Percentiles rank a stretch among this genome's conserved stretches.
phyloP scores from a whole-genome alignment of 2,113 vertebrate species.

The Poeciliopsis retropinna region DNA sequence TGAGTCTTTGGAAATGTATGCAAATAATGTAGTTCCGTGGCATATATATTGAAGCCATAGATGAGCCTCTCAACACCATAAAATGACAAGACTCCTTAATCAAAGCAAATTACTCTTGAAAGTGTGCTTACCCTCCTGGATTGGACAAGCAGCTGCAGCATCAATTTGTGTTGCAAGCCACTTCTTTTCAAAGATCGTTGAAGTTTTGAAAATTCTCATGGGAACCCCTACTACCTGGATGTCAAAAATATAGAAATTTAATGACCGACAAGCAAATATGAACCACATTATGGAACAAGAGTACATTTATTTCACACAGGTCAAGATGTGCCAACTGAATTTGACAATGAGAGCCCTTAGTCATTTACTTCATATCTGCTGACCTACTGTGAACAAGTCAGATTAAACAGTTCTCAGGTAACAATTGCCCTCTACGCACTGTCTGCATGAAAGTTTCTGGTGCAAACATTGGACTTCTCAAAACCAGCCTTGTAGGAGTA shows the following conservation, averaged over 20 bases:
- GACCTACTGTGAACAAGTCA: background rate
- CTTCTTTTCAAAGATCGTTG: constrained; percentile 70
- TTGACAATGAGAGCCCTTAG: too few species aligned
- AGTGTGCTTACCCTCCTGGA: constrained; percentile 42
- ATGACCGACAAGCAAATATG: background rate
- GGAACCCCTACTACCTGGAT: constrained; percentile 73
- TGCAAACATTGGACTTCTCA: constrained; percentile 55
- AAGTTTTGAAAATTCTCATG: constrained; percentile 78
- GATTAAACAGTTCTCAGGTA: background rate
- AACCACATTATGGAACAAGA: too few species aligned
- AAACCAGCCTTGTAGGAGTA: constrained; percentile 63
- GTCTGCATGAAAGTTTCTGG: constrained; percentile 59
- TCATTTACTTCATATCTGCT: too few species aligned
- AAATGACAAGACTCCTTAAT: too few species aligned
- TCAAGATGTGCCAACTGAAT: too few species aligned
- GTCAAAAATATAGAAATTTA: background rate
- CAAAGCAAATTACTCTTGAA: background rate
- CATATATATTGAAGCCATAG: background rate
- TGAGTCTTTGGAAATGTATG: background rate
- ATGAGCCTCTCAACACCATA: background rate
- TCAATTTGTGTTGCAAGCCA: constrained; percentile 77
- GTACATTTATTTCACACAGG: too few species aligned
- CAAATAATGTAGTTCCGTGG: background rate
- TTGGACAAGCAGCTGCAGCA: constrained; percentile 74
- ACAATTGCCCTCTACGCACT: constrained; percentile 54